Percentiles rank a stretch among this genome's conserved stretches.
Evolutionary conservation across 2,888 invertebrate species (phyloP).

Genomic region (Macrophya alboannulata): DNA sequence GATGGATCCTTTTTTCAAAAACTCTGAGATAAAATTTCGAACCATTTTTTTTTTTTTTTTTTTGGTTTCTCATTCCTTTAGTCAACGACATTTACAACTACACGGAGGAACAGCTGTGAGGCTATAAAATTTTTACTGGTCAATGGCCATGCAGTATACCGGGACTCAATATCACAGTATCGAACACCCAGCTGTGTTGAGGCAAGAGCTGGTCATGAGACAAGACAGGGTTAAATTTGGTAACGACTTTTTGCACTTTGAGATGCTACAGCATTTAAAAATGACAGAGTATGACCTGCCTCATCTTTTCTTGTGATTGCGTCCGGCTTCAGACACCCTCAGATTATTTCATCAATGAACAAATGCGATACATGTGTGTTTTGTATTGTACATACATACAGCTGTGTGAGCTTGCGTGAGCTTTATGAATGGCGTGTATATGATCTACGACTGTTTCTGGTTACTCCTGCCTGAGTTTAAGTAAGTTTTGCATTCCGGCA

Average conservation of each 20-base stretch:
- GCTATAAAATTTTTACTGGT: background rate
- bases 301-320: background rate
- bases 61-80: background rate
- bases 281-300: background rate
- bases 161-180: too few species aligned
- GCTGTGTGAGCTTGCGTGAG: too few species aligned
- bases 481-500: slow-evolving; percentile 51
- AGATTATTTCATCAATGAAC: slow-evolving; percentile 21
- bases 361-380: background rate
- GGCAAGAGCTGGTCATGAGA: background rate
- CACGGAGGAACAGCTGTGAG: background rate
- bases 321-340: background rate
- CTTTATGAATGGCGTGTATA: background rate
- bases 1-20: background rate
- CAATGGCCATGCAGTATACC: background rate
- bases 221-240: background rate
- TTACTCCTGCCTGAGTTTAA: background rate
- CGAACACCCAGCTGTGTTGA: background rate
- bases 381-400: background rate
- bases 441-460: slow-evolving; percentile 1
- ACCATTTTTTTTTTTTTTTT: background rate
- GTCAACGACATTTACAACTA: background rate
- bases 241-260: background rate
- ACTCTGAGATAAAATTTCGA: slow-evolving; percentile 10
- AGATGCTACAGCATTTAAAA: background rate